Conservation (phyloP, 2,797 vertebrate species). For the Poecilia velifera region DNA sequence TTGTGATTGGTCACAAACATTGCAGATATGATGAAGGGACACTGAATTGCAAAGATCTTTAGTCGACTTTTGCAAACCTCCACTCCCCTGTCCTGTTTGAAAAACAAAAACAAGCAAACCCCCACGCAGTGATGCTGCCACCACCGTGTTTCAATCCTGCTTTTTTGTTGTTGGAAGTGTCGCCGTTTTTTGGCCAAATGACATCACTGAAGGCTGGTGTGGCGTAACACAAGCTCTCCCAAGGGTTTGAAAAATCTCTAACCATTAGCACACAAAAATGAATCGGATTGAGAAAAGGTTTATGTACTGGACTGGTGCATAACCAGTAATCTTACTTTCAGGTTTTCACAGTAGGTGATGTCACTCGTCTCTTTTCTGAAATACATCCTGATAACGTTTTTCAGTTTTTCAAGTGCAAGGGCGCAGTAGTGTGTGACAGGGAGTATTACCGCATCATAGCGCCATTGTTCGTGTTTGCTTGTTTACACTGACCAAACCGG, state of each 20-base stretch:
- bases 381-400: neutral
- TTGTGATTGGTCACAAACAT: neutral
- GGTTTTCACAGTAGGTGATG: neutral
- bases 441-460: neutral
- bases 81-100: neutral
- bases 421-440: neutral
- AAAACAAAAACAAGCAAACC: neutral
- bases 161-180: neutral
- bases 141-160: neutral
- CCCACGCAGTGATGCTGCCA: neutral
- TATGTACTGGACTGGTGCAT: neutral
- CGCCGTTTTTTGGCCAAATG: neutral
- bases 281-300: neutral
- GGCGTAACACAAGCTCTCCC: neutral
- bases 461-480: neutral
- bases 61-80: neutral
- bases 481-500: constrained; percentile 6
- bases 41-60: neutral
- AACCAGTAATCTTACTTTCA: neutral
- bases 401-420: neutral
- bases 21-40: neutral
- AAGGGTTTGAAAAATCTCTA: neutral
- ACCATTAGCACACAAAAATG: neutral
- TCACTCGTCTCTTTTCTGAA: neutral
- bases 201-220: neutral